Evolutionary conservation across 2,888 invertebrate species (phyloP).

Genomic region (Ditylenchus weischeri): DNA sequence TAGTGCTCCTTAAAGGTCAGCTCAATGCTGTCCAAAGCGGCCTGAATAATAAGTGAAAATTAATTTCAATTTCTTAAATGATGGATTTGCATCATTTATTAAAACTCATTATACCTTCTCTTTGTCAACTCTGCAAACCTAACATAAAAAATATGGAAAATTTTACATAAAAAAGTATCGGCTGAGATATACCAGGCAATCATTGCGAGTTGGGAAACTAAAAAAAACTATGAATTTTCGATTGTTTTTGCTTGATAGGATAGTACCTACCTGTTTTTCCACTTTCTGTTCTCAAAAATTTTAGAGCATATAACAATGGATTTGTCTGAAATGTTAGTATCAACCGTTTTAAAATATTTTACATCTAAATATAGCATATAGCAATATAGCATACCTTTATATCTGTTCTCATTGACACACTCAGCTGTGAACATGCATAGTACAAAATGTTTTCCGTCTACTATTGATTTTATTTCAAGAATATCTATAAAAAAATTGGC

Average conservation of each 20-base stretch:
- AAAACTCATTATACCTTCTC: slow-evolving; percentile 19
- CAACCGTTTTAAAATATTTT: no score
- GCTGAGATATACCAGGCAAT: slow-evolving; percentile 18
- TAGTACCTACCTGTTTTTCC: not conserved
- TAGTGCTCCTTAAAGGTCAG: slow-evolving; percentile 96
- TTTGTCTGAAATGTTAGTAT: slow-evolving; percentile 8
- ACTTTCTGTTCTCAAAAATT: slow-evolving; percentile 30
- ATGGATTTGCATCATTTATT: not conserved
- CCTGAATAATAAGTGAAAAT: slow-evolving; percentile 23
- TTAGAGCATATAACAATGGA: slow-evolving; percentile 30
- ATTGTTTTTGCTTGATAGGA: no score
- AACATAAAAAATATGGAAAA: no score
- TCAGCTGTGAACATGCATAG: slow-evolving; percentile 21
- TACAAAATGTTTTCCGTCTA: slow-evolving; percentile 11
- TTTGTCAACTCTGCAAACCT: slow-evolving; percentile 26
- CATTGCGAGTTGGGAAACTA: slow-evolving; percentile 29
- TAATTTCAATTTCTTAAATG: not conserved
- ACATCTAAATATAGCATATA: no score
- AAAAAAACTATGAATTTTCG: no score
- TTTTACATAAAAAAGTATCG: no score
- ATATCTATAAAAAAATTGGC: slow-evolving; percentile 12
- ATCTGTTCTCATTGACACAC: slow-evolving; percentile 23
- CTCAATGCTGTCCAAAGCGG: slow-evolving; percentile 81
- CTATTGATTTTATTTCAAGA: slow-evolving; percentile 22
- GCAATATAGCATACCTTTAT: slow-evolving; percentile 6